These are phyloP conservation scores for Acanthococcus lagerstroemiae DNA, from an alignment of 2,888 invertebrate species.

Conservation along the genomic window DNA sequence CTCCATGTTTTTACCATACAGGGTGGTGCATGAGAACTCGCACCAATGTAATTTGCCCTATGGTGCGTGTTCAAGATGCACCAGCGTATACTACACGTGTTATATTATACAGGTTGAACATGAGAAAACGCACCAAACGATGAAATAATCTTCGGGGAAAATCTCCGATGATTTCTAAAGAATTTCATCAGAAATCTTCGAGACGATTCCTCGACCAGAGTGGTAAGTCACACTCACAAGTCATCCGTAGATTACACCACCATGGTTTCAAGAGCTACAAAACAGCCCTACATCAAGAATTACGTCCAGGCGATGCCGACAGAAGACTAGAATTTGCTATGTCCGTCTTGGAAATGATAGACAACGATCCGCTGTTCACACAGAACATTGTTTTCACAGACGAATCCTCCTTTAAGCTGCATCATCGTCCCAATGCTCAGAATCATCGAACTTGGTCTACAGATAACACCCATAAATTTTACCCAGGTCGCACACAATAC, in stretches of 20 bases:
- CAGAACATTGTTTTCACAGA: background rate
- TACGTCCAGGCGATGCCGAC: background rate
- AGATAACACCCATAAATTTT: background rate
- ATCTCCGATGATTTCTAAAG: no score
- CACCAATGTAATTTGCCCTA: no score
- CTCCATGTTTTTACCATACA: no score
- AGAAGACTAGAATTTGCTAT: background rate
- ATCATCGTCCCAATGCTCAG: background rate
- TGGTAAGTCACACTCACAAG: background rate
- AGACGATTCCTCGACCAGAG: no score
- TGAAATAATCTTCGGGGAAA: no score
- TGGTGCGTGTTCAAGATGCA: no score
- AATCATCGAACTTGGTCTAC: background rate
- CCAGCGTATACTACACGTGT: no score
- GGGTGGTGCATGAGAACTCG: no score
- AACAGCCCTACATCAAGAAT: background rate
- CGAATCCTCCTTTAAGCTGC: background rate
- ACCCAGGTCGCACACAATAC: background rate
- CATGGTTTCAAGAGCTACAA: background rate
- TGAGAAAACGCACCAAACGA: no score
- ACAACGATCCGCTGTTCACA: background rate
- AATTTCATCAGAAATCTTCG: no score
- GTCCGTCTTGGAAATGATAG: background rate
- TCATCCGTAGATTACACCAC: background rate
- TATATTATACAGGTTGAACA: no score